Percentiles rank a stretch among this genome's conserved stretches.
Conservation (phyloP, 1,140 invertebrate genomes). For the Atta colombica region DNA sequence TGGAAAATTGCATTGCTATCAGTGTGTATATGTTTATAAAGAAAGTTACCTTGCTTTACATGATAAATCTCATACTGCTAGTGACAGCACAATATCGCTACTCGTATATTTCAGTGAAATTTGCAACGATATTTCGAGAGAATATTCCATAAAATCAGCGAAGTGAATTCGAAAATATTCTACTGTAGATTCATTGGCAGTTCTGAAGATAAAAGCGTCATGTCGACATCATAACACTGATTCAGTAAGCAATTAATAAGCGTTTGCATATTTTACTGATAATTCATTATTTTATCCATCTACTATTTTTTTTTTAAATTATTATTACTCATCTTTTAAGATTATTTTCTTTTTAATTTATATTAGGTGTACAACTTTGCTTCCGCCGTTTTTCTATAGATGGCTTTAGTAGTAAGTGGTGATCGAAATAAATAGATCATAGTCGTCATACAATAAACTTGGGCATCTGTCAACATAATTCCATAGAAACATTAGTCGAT, state of each 20-base stretch:
- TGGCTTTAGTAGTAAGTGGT: too few relatives aligned
- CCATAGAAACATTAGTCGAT: too few relatives aligned
- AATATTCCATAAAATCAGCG: neutral
- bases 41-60: slow-evolving; percentile 36
- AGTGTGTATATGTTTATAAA: slow-evolving; percentile 40
- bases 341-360: neutral
- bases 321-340: neutral
- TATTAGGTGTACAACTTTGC: too few relatives aligned
- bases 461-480: too few relatives aligned
- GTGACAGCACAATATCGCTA: slow-evolving; percentile 43
- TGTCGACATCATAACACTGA: slow-evolving; percentile 13
- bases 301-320: neutral
- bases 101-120: neutral
- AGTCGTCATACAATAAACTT: too few relatives aligned
- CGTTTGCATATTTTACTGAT: neutral
- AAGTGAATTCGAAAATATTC: neutral
- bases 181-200: neutral
- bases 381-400: too few relatives aligned
- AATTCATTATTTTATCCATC: neutral
- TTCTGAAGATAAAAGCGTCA: neutral
- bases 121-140: slow-evolving; percentile 7
- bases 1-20: slow-evolving; percentile 8
- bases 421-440: too few relatives aligned
- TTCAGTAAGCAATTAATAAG: slow-evolving; percentile 2
- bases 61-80: slow-evolving; percentile 21